A percentile compares a stretch with the other conserved stretches of the same genome.
Conservation (phyloP, 2,113 vertebrate species). For the Telmatochromis sp. region DNA sequence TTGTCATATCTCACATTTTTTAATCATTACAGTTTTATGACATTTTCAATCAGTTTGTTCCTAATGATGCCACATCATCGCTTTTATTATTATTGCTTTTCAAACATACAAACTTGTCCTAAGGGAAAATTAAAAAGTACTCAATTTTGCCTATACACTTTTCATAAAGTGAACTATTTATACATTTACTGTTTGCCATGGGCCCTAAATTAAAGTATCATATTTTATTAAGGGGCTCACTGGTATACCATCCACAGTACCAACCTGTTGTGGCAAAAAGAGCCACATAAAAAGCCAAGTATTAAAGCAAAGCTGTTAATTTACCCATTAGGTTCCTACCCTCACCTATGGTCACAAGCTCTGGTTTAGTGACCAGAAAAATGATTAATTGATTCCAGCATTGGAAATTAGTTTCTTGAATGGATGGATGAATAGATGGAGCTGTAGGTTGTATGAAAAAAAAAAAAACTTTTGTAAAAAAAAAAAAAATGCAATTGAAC, state of each 20-base stretch:
- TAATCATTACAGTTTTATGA: not conserved
- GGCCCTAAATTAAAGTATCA: not conserved
- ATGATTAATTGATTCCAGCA: not conserved
- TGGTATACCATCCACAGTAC: not conserved
- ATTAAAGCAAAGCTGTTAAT: not conserved
- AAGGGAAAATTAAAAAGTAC: not conserved
- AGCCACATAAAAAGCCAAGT: not conserved
- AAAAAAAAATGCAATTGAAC: not conserved
- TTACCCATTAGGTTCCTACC: not conserved
- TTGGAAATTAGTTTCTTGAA: not conserved
- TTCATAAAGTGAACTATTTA: not conserved
- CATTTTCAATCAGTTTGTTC: not conserved
- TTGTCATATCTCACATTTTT: not conserved
- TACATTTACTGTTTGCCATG: not conserved
- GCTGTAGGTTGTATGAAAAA: not conserved
- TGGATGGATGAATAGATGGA: not conserved
- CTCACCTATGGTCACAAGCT: not conserved
- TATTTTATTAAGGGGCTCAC: not conserved
- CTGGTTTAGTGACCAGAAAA: not conserved
- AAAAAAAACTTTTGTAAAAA: rapidly evolving
- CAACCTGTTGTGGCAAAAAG: not conserved
- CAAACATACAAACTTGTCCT: not conserved
- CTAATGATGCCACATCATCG: not conserved
- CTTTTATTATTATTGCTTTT: not conserved
- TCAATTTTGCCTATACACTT: not conserved